Conservation (phyloP, 2,113 vertebrate species). For the Bagarius yarrelli region DNA sequence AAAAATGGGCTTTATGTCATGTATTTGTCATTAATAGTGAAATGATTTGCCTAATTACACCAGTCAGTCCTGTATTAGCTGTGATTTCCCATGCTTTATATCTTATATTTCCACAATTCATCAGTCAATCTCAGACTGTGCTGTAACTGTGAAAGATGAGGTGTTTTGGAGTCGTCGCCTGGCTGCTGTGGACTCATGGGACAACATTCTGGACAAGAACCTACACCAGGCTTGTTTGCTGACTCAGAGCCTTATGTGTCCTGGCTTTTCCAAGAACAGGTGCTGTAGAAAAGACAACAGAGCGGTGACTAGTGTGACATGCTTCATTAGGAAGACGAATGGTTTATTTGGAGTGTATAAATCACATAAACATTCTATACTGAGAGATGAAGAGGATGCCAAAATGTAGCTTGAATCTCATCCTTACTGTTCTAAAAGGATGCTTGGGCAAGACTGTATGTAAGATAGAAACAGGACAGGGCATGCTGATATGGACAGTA, state of each 20-base stretch:
- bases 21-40: not conserved
- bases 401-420: not conserved
- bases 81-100: not conserved
- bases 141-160: constrained; percentile 48
- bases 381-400: not conserved
- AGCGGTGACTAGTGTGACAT: constrained; percentile 40
- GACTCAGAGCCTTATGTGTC: constrained; percentile 48
- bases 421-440: not conserved
- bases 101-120: constrained; percentile 7
- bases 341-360: constrained; percentile 45
- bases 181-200: constrained; percentile 36
- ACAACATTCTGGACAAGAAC: constrained; percentile 36
- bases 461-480: not conserved
- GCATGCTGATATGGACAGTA: not conserved
- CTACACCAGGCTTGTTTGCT: constrained; percentile 50
- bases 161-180: constrained; percentile 34
- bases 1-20: not conserved
- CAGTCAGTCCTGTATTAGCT: not conserved
- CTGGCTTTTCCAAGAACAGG: constrained; percentile 47
- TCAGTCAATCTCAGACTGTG: not conserved
- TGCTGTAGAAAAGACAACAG: constrained; percentile 39
- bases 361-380: constrained; percentile 37
- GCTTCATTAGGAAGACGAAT: constrained; percentile 56
- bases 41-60: not conserved
- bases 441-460: not conserved